A percentile compares a stretch with the other conserved stretches of the same genome.
These are phyloP conservation scores for Scotopteryx bipunctaria DNA, from an alignment of 2,888 invertebrate genomes.

Conservation along the genomic window DNA sequence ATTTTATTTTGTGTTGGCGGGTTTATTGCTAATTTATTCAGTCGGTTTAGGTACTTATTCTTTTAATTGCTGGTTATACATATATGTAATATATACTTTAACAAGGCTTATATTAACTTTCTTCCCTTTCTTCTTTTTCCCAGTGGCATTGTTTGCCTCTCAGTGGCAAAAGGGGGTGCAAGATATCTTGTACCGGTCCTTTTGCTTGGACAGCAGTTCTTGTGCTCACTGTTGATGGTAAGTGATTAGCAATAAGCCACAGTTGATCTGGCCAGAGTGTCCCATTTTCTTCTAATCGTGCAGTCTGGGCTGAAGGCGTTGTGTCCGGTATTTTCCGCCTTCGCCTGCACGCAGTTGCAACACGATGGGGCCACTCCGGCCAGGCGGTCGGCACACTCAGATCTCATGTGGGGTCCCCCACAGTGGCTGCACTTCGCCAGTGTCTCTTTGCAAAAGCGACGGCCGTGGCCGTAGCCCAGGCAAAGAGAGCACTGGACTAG, in stretches of 20 bases:
- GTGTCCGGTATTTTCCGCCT: not conserved
- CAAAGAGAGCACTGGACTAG: not conserved
- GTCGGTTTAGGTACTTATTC: too few relatives aligned
- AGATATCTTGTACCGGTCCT: too few relatives aligned
- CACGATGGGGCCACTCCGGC: not conserved
- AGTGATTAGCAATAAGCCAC: not conserved
- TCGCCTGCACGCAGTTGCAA: conserved; percentile 2
- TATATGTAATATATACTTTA: too few relatives aligned
- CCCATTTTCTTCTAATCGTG: not conserved
- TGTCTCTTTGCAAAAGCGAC: not conserved
- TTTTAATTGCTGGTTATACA: too few relatives aligned
- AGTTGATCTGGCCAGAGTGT: not conserved
- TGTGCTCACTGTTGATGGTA: not conserved
- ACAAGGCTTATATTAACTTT: too few relatives aligned
- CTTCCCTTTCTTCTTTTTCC: too few relatives aligned
- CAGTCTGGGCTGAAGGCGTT: not conserved
- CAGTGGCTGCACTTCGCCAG: conserved; percentile 16
- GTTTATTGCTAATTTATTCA: too few relatives aligned
- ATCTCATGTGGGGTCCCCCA: conserved; percentile 11
- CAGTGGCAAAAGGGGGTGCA: too few relatives aligned
- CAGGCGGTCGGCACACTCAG: not conserved
- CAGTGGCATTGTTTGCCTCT: too few relatives aligned
- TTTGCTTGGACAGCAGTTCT: not conserved
- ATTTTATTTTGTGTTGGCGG: too few relatives aligned
- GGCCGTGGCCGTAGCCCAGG: not conserved